These are phyloP conservation scores for Zaprionus davidi DNA, from an alignment of 1,140 invertebrate genomes.

Conservation along the genomic window DNA sequence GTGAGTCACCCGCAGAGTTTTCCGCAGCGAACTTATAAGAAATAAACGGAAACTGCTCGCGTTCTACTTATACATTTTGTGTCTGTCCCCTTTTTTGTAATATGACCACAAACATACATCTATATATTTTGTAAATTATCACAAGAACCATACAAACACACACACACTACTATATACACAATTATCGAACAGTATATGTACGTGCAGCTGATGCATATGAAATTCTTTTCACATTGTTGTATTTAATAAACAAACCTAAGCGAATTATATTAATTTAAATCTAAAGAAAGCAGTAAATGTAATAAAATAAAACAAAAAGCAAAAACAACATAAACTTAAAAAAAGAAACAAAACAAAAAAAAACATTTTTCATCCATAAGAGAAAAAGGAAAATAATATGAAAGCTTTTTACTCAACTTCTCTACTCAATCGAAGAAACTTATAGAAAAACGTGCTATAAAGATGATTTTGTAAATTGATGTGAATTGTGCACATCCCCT, in stretches of 20 bases:
- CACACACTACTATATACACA: conserved; percentile 6
- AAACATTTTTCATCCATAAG: conserved; percentile 21
- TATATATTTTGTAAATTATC: conserved; percentile 47
- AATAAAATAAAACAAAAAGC: conserved; percentile 40
- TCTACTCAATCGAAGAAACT: conserved; percentile 19
- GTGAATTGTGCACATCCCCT: neutral
- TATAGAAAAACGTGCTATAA: conserved; percentile 1
- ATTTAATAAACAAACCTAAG: conserved; percentile 64
- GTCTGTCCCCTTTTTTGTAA: conserved; percentile 50
- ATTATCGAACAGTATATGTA: conserved; percentile 51
- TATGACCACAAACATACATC: conserved; percentile 24
- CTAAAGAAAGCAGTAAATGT: conserved; percentile 49
- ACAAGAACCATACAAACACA: conserved; percentile 9
- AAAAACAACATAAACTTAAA: conserved; percentile 36
- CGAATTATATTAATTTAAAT: conserved; percentile 72
- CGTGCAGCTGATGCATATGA: conserved; percentile 49
- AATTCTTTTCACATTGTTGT: conserved; percentile 69
- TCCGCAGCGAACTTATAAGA: neutral
- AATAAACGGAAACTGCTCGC: conserved; percentile 11
- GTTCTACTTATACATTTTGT: conserved; percentile 36
- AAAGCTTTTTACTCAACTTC: conserved; percentile 65
- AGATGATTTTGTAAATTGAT: conserved; percentile 31
- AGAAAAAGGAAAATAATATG: conserved; percentile 41
- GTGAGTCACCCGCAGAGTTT: conserved; percentile 8
- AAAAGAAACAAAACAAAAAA: conserved; percentile 26